phyloP scores from a whole-genome alignment of 2,113 vertebrate genomes.

The Ursus arctos region DNA sequence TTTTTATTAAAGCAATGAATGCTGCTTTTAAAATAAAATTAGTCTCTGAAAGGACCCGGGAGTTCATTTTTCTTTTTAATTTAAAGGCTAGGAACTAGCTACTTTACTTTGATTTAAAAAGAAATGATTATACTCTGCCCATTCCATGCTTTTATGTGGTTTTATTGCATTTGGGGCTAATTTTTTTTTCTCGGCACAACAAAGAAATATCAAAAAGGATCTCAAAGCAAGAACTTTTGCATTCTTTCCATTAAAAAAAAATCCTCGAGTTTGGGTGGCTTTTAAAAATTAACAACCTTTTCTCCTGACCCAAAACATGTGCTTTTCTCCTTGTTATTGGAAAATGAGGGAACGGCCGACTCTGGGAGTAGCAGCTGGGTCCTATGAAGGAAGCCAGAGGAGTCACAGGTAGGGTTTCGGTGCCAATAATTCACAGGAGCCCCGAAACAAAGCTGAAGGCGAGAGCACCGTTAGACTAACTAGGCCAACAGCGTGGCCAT shows the following conservation, averaged over 20 bases:
- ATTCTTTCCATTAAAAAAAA: not conserved
- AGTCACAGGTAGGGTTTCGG: not conserved
- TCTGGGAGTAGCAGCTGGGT: not conserved
- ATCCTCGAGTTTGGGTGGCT: not conserved
- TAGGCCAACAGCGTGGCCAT: not conserved
- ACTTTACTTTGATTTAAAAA: conserved; percentile 33
- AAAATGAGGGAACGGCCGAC: not conserved
- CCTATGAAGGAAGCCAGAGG: not conserved
- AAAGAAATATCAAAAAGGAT: conserved; percentile 24
- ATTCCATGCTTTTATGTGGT: not conserved
- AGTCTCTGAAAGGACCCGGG: conserved; percentile 14
- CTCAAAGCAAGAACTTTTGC: not conserved
- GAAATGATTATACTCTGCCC: not conserved
- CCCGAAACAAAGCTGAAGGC: not conserved
- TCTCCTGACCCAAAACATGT: not conserved
- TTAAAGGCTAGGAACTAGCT: conserved; percentile 32
- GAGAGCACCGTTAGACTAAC: fast-evolving
- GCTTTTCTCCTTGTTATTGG: conserved; percentile 2
- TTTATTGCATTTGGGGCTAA: not conserved
- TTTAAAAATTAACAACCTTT: not conserved
- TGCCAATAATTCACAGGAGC: not conserved
- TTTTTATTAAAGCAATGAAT: conserved; percentile 61
- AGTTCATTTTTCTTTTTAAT: conserved; percentile 53
- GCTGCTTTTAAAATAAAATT: conserved; percentile 58
- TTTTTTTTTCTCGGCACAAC: not conserved